These are phyloP conservation scores for Brenthis daphne DNA, from an alignment of 2,888 invertebrate species.

Conservation along the genomic window DNA sequence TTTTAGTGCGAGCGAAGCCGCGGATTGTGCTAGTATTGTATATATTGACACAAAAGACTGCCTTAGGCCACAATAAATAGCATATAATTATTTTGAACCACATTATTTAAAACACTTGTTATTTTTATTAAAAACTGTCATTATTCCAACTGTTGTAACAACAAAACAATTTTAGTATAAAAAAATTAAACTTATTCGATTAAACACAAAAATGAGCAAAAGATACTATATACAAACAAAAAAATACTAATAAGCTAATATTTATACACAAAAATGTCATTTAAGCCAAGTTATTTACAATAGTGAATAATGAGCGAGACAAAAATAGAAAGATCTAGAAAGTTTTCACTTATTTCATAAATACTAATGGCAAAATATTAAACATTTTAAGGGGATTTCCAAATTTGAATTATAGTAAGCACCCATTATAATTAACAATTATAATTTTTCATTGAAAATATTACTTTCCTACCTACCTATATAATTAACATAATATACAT, in stretches of 20 bases:
- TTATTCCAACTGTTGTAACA: slow-evolving; percentile 10
- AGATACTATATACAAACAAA: slow-evolving; percentile 39
- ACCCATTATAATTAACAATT: no score
- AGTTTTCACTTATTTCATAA: no score
- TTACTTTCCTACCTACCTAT: no score
- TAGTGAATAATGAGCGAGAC: slow-evolving; percentile 15
- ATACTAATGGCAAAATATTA: no score
- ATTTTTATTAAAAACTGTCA: slow-evolving; percentile 2
- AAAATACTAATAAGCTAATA: slow-evolving; percentile 22
- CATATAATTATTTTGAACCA: slow-evolving; percentile 1
- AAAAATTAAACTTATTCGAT: slow-evolving; percentile 33
- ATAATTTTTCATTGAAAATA: no score
- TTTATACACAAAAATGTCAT: slow-evolving; percentile 15
- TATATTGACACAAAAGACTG: not conserved
- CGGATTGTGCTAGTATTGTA: not conserved
- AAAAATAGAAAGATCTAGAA: slow-evolving; percentile 2
- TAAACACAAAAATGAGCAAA: slow-evolving; percentile 40
- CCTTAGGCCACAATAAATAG: slow-evolving; percentile 13
- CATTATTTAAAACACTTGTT: not conserved
- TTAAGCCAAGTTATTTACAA: slow-evolving; percentile 5
- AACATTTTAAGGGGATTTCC: no score
- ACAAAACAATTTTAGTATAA: slow-evolving; percentile 3
- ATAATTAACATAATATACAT: no score
- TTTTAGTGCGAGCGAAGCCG: no score
- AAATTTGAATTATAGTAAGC: no score